Evolutionary conservation across 92 coral and sea anemone species (phyloP).

Genomic region (Diadumene lineata): DNA sequence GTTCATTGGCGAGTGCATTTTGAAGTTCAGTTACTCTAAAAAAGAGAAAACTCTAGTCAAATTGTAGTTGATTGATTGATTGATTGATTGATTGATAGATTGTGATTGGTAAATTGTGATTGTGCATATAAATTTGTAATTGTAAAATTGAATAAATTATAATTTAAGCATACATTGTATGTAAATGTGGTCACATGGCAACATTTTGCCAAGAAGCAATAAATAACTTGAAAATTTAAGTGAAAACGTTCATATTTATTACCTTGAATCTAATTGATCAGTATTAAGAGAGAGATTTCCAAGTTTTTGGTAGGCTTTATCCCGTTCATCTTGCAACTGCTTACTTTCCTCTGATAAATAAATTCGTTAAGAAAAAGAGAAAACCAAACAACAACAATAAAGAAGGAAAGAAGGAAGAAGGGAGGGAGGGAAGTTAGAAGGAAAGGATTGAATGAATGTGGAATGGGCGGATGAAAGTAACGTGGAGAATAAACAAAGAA

Average conservation of each 20-base stretch:
- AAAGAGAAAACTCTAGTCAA: too few relatives aligned
- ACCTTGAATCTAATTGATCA: slow-evolving; percentile 86
- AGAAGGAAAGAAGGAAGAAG: background rate
- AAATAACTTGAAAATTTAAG: too few relatives aligned
- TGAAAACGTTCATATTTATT: background rate
- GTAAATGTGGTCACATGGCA: too few relatives aligned
- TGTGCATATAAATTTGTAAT: too few relatives aligned
- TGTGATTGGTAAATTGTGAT: too few relatives aligned
- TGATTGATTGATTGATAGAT: too few relatives aligned
- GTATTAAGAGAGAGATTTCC: slow-evolving; percentile 80
- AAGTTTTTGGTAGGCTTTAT: slow-evolving; percentile 83
- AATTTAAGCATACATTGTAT: too few relatives aligned
- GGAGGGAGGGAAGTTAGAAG: background rate
- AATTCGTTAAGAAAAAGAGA: background rate
- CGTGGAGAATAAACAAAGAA: background rate
- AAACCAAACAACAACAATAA: background rate
- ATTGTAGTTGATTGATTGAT: too few relatives aligned
- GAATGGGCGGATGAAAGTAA: too few relatives aligned
- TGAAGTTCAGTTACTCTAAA: slow-evolving; percentile 51
- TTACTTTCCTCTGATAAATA: slow-evolving; percentile 71
- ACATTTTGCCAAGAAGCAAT: too few relatives aligned
- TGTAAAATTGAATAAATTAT: too few relatives aligned
- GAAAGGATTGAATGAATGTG: too few relatives aligned
- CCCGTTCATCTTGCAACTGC: slow-evolving; percentile 78
- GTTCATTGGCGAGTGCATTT: slow-evolving; percentile 46